Evolutionary conservation across 2,888 invertebrate species (phyloP), one percentile per base, ranked within the genome.

Genomic region (Lottia gigantea): DNA sequence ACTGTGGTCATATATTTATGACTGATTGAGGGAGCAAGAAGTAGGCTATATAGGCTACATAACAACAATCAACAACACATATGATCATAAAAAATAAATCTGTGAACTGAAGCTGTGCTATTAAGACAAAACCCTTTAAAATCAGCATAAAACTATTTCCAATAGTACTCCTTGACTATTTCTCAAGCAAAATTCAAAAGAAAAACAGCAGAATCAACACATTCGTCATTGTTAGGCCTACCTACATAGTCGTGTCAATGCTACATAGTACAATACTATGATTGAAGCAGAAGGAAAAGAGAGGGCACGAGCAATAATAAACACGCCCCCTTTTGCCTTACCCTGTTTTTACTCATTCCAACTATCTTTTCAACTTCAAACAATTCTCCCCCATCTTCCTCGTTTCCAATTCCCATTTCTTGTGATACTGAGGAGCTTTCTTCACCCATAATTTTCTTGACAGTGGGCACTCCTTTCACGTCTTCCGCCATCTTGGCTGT

Each of bases 341-440:
- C 83, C 70, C 76, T 75, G 19, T 75, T 74, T 72, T 80, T 83
- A 23, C 77, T 74, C 64, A 77, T 80, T 31, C 80, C 78, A 45
- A 83, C 76, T 31, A 83, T 79, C 66, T 75, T 77, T 55, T 83
- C 83, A 64, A 83, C 83, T 79, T 82, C 82, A 76, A 76, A 83
- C n/a, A 81, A 70, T 63, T 78, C 79, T 26, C 74, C 80, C 61
- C 77, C 75, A 26, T 73, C 74, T 45, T 71, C 78, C 61, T 74
- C 72, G 62, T 67, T 68, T 1, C 72, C 72, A 61, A 64, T 72
- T n/a, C 66, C 65, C 45, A 65, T 69, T 2, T 64, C 67, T 61
- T 66, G 68, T 16, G 71, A 67, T 25, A 63, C 55, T 19, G 46
- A 66, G 23, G 46, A 64, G 46, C 64, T 66, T 14, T 71, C 71